A percentile compares a stretch with the other conserved stretches of the same genome.
These are phyloP conservation scores for Pluvialis apricaria DNA, from an alignment of 2,113 vertebrate genomes.

Conservation along the genomic window DNA sequence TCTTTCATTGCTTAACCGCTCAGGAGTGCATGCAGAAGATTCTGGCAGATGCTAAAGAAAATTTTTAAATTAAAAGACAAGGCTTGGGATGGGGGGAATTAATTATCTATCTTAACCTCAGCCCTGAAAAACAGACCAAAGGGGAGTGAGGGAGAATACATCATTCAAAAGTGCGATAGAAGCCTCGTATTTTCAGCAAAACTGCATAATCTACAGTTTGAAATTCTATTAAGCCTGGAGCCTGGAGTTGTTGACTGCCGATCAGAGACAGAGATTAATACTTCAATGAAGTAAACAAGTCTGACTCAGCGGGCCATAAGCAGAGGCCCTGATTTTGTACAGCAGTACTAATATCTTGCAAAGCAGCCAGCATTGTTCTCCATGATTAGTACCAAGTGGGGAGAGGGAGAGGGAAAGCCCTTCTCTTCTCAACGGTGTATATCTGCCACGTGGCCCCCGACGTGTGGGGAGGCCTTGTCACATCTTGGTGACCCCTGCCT, in stretches of 20 bases:
- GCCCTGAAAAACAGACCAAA: background rate
- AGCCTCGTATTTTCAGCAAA: background rate
- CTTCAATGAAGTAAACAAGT: conserved; percentile 24
- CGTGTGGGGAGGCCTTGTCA: background rate
- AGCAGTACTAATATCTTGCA: background rate
- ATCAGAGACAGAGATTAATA: conserved; percentile 5
- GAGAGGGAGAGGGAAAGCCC: background rate
- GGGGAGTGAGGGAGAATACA: background rate
- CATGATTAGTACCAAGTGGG: background rate
- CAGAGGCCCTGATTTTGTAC: background rate
- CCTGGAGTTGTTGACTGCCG: background rate
- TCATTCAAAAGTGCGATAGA: background rate
- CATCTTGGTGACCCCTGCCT: background rate
- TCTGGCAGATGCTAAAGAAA: conserved; percentile 23
- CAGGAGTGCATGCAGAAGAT: background rate
- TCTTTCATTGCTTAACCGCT: conserved; percentile 1
- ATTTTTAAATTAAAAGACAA: conserved; percentile 11
- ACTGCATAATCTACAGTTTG: background rate
- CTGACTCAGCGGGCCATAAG: background rate
- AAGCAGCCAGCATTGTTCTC: conserved; percentile 32
- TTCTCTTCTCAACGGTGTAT: background rate
- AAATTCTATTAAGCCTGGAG: conserved; percentile 18
- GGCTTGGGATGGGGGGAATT: background rate
- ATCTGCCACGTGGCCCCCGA: background rate
- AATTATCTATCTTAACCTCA: conserved; percentile 8